Conservation (phyloP, 2,797 vertebrate species). For the Vultur gryphus region DNA sequence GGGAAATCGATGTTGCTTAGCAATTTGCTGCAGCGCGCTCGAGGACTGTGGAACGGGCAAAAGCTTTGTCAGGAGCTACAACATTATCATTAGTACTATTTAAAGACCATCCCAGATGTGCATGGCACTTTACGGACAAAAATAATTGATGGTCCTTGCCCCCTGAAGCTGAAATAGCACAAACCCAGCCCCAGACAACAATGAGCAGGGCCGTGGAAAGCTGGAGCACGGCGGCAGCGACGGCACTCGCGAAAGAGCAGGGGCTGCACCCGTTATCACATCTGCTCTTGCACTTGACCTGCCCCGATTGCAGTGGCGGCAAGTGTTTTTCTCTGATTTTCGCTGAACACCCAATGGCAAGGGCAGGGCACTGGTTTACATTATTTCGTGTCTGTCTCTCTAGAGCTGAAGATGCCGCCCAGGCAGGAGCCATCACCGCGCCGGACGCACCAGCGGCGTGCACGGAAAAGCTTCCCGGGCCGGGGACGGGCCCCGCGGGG, state of each 20-base stretch:
- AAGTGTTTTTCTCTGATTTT: rapidly evolving
- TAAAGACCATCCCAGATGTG: not conserved
- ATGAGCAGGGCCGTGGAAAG: not conserved
- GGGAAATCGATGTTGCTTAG: not conserved
- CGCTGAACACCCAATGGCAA: rapidly evolving
- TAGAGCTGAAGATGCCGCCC: rapidly evolving
- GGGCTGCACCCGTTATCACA: not conserved
- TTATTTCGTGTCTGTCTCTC: too few species aligned
- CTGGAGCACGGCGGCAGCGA: rapidly evolving
- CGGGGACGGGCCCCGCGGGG: rapidly evolving
- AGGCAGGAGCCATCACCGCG: not conserved
- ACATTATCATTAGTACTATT: not conserved
- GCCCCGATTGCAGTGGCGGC: rapidly evolving
- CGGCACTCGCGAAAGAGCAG: not conserved
- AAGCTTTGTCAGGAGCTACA: not conserved
- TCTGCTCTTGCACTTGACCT: not conserved
- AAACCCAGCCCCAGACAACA: not conserved
- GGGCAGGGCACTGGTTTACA: rapidly evolving
- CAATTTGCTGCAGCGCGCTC: not conserved
- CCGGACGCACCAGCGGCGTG: rapidly evolving
- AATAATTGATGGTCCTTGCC: not conserved
- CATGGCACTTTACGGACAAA: not conserved
- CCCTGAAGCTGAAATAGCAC: not conserved
- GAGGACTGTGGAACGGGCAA: not conserved
- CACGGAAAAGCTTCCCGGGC: not conserved